Evolutionary conservation across 2,888 invertebrate genomes (phyloP), one percentile per base, ranked within the genome.

Genomic region (Pseudeuparius sepicola): DNA sequence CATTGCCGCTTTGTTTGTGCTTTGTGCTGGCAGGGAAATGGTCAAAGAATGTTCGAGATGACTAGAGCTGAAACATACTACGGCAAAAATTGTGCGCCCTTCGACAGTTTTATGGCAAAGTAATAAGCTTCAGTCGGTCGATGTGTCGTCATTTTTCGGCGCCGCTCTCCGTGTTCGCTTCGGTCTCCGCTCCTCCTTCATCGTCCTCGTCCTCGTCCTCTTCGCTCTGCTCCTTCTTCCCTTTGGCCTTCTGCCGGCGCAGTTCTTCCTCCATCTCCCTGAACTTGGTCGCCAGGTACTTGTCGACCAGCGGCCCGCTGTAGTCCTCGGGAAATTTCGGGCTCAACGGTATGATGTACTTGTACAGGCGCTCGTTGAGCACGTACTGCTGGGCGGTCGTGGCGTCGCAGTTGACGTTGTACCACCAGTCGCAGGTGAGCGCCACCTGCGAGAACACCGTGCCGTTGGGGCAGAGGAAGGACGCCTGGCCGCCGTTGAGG

Each of bases 341-440:
- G 49, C 80, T 78, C 47, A 85, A 75, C 3, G 88, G 88, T 45
- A 88, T 59, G 42, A 89, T 88, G 53, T 82, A 89, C 55, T 88
- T 87, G 63, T 89, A 89, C 3, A 89, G 72, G 41, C 88, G 73
- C 60, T 89, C 88, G 51, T 89, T 89, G 3, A 89, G 66, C 2
- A 89, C 88, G 59, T 89, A 89, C 0, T 86, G 70, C 57, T 89
- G 88, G 0, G 84, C 66, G 0, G 88, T 87, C 9, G 81, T 74
- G 14, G 82, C 74, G n/a, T n/a, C n/a, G 57, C 88, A 89, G 51
- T 82, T 79, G 1, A 89, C 88, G 57, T 89, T 89, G 63, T 85
- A 89, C 88, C 88, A 89, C 88, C 88, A 89, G 59, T 89, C 89
- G 54, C 88, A 88, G 1, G 88, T 88, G 25, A 89, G 64, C 1